Conservation (phyloP, 2,113 vertebrate genomes). For the Ahaetulla prasina region DNA sequence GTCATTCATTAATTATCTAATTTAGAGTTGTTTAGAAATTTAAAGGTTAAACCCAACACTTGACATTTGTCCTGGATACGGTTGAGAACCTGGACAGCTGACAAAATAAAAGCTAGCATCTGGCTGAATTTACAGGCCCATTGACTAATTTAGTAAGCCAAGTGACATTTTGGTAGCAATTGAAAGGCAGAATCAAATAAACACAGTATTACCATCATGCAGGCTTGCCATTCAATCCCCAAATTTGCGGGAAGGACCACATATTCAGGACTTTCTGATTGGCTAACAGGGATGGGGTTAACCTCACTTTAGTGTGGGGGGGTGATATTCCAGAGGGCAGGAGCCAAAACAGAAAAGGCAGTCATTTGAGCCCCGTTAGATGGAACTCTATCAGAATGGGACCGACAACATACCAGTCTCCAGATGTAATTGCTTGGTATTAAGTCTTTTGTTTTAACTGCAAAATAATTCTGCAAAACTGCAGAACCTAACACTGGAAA, state of each 20-base stretch:
- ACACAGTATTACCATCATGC: not conserved
- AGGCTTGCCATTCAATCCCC: not conserved
- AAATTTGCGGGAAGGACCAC: not conserved
- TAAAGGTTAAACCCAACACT: not conserved
- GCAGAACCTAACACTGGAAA: not conserved
- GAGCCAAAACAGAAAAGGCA: not conserved
- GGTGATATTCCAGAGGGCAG: not conserved
- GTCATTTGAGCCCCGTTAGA: not conserved
- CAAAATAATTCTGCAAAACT: not conserved
- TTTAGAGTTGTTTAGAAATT: not conserved
- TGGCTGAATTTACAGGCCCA: not conserved
- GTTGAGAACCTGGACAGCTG: not conserved
- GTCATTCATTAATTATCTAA: not conserved
- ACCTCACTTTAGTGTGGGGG: not conserved
- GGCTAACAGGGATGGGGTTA: not conserved
- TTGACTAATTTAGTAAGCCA: not conserved
- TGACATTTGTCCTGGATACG: not conserved
- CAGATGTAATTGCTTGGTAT: not conserved
- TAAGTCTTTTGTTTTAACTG: not conserved
- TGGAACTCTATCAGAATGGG: not conserved
- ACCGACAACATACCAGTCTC: not conserved
- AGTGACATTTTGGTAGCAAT: not conserved
- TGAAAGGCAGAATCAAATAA: not conserved
- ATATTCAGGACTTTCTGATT: not conserved
- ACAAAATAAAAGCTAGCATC: not conserved